phyloP scores from a whole-genome alignment of 2,113 vertebrate genomes.

The Dunckerocampus dactyliophorus region DNA sequence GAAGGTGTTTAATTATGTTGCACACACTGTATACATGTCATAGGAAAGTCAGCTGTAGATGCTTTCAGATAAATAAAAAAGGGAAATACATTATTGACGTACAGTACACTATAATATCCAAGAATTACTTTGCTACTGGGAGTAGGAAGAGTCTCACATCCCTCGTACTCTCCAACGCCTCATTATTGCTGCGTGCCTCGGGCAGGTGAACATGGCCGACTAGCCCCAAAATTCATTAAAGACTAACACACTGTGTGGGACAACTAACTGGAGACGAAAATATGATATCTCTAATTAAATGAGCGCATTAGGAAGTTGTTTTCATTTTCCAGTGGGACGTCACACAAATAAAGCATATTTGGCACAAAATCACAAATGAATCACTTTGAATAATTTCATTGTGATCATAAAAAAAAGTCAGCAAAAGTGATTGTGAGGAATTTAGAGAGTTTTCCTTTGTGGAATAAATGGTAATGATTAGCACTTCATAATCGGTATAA shows the following conservation, averaged over 20 bases:
- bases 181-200: neutral
- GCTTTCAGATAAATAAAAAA: no score
- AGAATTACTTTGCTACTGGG: neutral
- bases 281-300: conserved; percentile 54
- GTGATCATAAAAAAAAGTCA: neutral
- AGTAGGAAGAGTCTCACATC: neutral
- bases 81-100: neutral
- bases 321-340: conserved; percentile 27
- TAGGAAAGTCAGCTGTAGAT: no score
- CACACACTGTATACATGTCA: no score
- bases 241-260: conserved; percentile 15
- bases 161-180: neutral
- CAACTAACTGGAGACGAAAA: conserved; percentile 35
- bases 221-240: conserved; percentile 15
- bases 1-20: neutral
- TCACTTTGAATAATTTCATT: neutral
- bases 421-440: neutral
- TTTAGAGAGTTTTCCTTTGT: neutral
- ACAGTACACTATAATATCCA: neutral
- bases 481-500: no score
- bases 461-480: no score
- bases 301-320: conserved; percentile 35
- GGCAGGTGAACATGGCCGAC: conserved; percentile 7
- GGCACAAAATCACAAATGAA: neutral
- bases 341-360: neutral